Conservation (phyloP, 1,140 invertebrate species). For the Monomorium pharaonis region DNA sequence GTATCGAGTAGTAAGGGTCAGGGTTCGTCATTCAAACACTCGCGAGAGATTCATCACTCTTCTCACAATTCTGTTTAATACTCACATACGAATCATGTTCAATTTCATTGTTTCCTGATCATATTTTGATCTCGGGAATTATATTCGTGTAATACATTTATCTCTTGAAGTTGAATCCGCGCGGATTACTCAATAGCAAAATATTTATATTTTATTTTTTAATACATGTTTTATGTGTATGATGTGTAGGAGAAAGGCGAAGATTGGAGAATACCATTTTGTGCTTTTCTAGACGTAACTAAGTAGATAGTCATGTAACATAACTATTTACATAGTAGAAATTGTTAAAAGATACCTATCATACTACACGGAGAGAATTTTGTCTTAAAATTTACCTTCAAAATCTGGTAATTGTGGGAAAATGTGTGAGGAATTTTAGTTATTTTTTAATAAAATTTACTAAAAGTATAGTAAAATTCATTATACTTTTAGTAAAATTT, state of each 20-base stretch:
- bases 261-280: no score
- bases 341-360: no score
- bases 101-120: background rate
- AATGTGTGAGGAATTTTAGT: no score
- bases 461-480: no score
- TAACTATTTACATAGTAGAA: no score
- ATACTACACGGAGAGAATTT: no score
- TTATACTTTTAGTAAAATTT: no score
- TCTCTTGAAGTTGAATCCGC: background rate
- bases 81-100: background rate
- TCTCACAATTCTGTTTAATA: slow-evolving; percentile 30
- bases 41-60: slow-evolving; percentile 20
- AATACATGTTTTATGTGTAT: background rate
- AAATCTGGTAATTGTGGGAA: no score
- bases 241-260: background rate
- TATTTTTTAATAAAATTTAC: no score
- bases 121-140: background rate
- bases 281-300: no score
- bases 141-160: background rate
- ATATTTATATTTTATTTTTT: background rate
- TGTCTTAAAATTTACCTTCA: no score
- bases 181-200: background rate
- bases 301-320: no score
- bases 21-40: slow-evolving; percentile 43
- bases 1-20: background rate